These are phyloP conservation scores for Suncus etruscus DNA, from an alignment of 2,113 vertebrate genomes.

Conservation along the genomic window DNA sequence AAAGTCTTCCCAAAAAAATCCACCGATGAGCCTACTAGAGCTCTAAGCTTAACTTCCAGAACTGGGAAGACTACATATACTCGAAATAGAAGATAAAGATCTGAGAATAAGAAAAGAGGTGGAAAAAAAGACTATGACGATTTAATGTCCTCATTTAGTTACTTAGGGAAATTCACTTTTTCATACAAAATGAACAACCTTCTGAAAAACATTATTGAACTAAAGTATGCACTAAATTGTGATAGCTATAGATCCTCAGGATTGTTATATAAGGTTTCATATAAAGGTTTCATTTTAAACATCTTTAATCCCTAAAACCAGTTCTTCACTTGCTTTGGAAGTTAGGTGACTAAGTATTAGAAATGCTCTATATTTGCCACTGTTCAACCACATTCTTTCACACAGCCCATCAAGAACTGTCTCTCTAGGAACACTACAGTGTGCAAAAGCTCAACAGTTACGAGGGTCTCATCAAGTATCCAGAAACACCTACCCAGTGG, in stretches of 20 bases:
- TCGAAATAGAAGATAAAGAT: neutral
- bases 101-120: neutral
- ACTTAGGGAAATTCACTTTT: conserved; percentile 50
- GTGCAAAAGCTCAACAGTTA: neutral
- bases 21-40: neutral
- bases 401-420: neutral
- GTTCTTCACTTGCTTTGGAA: conserved; percentile 52
- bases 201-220: conserved; percentile 57
- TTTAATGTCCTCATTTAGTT: conserved; percentile 41
- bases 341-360: neutral
- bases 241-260: conserved; percentile 62
- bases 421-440: conserved; percentile 11
- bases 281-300: conserved; percentile 76
- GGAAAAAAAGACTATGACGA: neutral
- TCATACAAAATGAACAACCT: conserved; percentile 41
- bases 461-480: neutral
- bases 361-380: conserved; percentile 39
- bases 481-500: neutral
- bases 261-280: conserved; percentile 54
- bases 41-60: neutral
- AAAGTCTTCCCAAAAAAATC: too few species aligned
- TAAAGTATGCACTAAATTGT: conserved; percentile 70
- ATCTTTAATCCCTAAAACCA: conserved; percentile 63
- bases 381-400: neutral
- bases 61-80: neutral